Conservation (phyloP, 2,888 invertebrate genomes). For the Drosophila melanocephala region DNA sequence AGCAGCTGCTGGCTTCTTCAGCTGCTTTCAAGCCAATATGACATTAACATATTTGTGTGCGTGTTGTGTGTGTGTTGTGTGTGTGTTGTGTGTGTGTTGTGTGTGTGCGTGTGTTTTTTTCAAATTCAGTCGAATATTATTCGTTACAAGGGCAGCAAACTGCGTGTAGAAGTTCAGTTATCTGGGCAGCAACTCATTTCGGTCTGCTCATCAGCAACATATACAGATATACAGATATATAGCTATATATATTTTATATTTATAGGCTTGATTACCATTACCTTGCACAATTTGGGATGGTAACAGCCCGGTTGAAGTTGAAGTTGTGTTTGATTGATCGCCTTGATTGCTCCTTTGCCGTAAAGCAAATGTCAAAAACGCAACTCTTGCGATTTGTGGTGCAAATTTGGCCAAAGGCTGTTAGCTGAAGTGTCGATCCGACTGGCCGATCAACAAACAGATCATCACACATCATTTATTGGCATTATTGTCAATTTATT, state of each 20-base stretch:
- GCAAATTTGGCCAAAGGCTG: slow-evolving; percentile 48
- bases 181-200: slow-evolving; percentile 31
- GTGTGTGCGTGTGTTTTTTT: slow-evolving; percentile 28
- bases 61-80: slow-evolving; percentile 26
- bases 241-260: slow-evolving; percentile 17
- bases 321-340: slow-evolving; percentile 69
- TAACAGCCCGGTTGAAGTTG: slow-evolving; percentile 61
- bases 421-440: slow-evolving; percentile 51
- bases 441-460: slow-evolving; percentile 31
- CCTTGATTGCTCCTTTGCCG: slow-evolving; percentile 41
- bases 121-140: slow-evolving; percentile 56
- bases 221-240: neutral
- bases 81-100: slow-evolving; percentile 3
- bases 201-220: slow-evolving; percentile 6
- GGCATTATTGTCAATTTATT: neutral
- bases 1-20: slow-evolving; percentile 31
- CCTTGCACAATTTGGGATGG: slow-evolving; percentile 62
- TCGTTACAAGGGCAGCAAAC: slow-evolving; percentile 74
- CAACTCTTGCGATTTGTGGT: slow-evolving; percentile 47
- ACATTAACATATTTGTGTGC: slow-evolving; percentile 73
- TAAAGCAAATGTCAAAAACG: slow-evolving; percentile 1
- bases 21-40: slow-evolving; percentile 36
- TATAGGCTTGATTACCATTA: slow-evolving; percentile 64
- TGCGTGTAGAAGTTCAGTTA: slow-evolving; percentile 59
- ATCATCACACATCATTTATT: slow-evolving; percentile 19